Evolutionary conservation across 2,797 vertebrate species (phyloP).

Genomic region (Anisognathus igniventris): DNA sequence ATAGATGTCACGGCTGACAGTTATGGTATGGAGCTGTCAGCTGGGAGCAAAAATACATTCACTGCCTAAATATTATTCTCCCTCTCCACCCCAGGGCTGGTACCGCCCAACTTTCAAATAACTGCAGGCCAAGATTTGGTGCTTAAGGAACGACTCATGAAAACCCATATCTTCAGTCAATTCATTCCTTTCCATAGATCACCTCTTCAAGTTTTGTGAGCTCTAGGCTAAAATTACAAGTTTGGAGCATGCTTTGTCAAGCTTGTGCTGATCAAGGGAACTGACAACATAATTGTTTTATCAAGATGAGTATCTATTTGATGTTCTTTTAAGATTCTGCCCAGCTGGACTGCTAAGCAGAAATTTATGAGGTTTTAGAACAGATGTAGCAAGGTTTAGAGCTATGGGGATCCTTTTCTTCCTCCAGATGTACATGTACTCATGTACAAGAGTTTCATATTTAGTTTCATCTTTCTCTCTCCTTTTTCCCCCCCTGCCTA

Average conservation of each 20-base stretch:
- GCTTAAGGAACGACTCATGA: neutral
- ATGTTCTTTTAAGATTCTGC: slow-evolving; percentile 19
- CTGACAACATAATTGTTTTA: slow-evolving; percentile 15
- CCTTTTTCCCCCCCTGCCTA: rapidly evolving
- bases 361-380: slow-evolving; percentile 39
- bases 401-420: slow-evolving; percentile 23
- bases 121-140: slow-evolving; percentile 37
- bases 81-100: slow-evolving; percentile 4
- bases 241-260: slow-evolving; percentile 37
- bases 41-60: neutral
- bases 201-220: slow-evolving; percentile 28
- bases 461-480: neutral
- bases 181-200: slow-evolving; percentile 6
- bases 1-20: slow-evolving; percentile 50
- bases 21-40: slow-evolving; percentile 29
- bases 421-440: slow-evolving; percentile 28
- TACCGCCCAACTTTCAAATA: neutral
- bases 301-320: slow-evolving; percentile 1
- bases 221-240: slow-evolving; percentile 48
- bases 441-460: neutral
- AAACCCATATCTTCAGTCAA: neutral
- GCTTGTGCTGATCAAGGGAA: slow-evolving; percentile 37
- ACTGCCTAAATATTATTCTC: slow-evolving; percentile 20
- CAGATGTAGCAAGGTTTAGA: slow-evolving; percentile 39
- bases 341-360: neutral